Percentiles rank a stretch among this genome's conserved stretches.
Evolutionary conservation across 1,140 invertebrate species (phyloP).

Genomic region (Bombus pascuorum): DNA sequence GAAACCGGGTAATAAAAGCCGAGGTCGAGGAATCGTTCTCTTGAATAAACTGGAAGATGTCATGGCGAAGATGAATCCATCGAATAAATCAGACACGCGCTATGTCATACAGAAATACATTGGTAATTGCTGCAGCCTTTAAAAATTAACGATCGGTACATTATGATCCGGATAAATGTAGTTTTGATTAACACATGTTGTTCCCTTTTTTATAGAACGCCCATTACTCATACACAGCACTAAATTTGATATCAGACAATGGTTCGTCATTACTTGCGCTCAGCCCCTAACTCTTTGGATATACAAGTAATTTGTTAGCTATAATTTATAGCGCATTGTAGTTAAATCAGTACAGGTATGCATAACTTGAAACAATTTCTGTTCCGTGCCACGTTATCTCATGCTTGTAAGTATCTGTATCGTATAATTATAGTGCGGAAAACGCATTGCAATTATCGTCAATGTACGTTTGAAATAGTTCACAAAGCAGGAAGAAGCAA

Average conservation of each 20-base stretch:
- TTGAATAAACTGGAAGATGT: slow-evolving; percentile 95
- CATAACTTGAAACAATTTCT: background rate
- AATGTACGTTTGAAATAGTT: slow-evolving; percentile 14
- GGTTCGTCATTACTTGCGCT: slow-evolving; percentile 95
- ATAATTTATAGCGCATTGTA: background rate
- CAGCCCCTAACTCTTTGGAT: slow-evolving; percentile 96
- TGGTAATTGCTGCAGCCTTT: slow-evolving; percentile 83
- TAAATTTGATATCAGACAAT: slow-evolving; percentile 96
- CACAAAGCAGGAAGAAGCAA: background rate
- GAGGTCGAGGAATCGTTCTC: slow-evolving; percentile 94
- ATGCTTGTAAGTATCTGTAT: slow-evolving; percentile 31
- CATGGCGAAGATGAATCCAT: slow-evolving; percentile 86
- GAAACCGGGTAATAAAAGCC: slow-evolving; percentile 96
- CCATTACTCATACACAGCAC: slow-evolving; percentile 94
- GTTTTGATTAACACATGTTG: background rate
- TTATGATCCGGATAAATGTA: background rate
- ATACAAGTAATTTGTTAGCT: slow-evolving; percentile 86
- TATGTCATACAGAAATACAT: slow-evolving; percentile 98
- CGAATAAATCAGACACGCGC: slow-evolving; percentile 87
- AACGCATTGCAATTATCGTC: slow-evolving; percentile 40
- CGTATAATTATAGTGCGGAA: background rate
- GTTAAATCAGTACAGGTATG: background rate
- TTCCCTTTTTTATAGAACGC: slow-evolving; percentile 85
- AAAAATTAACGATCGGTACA: too few species aligned
- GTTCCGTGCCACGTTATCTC: slow-evolving; percentile 21